phyloP scores from a whole-genome alignment of 2,113 vertebrate species.

The Boulengeromyrus knoepffleri region DNA sequence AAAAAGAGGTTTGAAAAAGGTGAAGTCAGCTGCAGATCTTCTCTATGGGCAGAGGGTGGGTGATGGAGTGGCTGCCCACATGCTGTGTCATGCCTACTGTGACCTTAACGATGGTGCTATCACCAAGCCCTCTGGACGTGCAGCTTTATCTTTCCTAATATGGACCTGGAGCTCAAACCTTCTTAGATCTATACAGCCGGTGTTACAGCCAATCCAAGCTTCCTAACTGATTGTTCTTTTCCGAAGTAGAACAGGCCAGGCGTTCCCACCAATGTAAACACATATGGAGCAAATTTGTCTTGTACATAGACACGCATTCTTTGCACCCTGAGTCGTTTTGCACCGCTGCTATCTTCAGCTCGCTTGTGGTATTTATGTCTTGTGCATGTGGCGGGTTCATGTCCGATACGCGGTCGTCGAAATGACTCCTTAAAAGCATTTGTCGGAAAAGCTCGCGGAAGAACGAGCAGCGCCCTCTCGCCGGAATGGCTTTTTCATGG shows the following conservation, averaged over 20 bases:
- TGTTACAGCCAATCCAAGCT: not conserved
- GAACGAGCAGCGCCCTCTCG: constrained; percentile 22
- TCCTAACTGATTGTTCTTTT: constrained; percentile 38
- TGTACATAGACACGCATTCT: constrained; percentile 45
- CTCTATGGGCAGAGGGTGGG: not conserved
- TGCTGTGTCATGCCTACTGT: not conserved
- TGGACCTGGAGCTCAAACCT: constrained; percentile 25
- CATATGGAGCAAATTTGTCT: constrained; percentile 50
- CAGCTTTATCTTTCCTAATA: constrained; percentile 30
- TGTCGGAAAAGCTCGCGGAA: constrained; percentile 11
- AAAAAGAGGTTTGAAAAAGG: not conserved
- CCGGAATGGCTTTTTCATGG: constrained; percentile 21
- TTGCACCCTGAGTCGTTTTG: constrained; percentile 34
- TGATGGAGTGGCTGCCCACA: not conserved
- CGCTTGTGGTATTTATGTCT: constrained; percentile 45
- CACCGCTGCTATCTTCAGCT: constrained; percentile 41
- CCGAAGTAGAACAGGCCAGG: constrained; percentile 41
- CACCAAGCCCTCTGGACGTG: constrained; percentile 24
- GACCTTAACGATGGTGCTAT: not conserved
- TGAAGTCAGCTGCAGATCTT: not conserved
- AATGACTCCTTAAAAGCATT: constrained; percentile 34
- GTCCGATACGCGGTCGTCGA: constrained; percentile 10
- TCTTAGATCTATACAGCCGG: not conserved
- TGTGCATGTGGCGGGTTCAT: not conserved
- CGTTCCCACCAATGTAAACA: constrained; percentile 47